phyloP scores from a whole-genome alignment of 2,888 invertebrate species.

The Folsomia manolachei region DNA sequence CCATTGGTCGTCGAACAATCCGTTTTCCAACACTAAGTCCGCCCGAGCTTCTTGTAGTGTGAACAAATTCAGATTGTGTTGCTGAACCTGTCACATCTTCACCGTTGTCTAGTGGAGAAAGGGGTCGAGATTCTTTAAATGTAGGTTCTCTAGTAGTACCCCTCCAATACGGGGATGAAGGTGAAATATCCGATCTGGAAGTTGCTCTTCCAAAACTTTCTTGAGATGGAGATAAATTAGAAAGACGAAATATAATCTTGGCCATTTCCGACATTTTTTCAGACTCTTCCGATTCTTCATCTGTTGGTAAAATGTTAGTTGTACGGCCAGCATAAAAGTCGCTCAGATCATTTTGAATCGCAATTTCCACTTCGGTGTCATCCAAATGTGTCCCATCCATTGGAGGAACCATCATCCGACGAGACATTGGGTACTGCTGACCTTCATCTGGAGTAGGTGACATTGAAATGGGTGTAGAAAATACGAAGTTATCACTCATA shows the following conservation, averaged over 20 bases:
- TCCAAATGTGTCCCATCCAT: background rate
- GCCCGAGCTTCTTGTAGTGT: background rate
- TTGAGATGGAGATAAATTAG: slow-evolving; percentile 25
- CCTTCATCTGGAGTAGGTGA: slow-evolving; percentile 21
- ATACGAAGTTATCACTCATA: slow-evolving; percentile 25
- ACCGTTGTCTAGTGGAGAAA: slow-evolving; percentile 32
- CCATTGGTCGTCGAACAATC: slow-evolving; percentile 20
- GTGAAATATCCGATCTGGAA: background rate
- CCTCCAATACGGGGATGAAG: background rate
- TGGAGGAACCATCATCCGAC: background rate
- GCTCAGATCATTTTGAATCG: too few species aligned
- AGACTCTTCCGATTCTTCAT: background rate
- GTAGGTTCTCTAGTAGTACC: slow-evolving; percentile 6
- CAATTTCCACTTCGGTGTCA: background rate
- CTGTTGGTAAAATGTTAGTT: background rate
- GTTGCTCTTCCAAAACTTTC: slow-evolving; percentile 1
- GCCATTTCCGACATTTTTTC: slow-evolving; percentile 43
- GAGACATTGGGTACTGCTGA: background rate
- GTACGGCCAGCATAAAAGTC: background rate
- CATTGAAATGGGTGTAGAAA: slow-evolving; percentile 30
- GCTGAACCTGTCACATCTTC: too few species aligned
- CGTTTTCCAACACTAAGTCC: slow-evolving; percentile 20
- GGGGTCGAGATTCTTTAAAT: slow-evolving; percentile 27
- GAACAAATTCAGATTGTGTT: background rate
- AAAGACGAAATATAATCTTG: slow-evolving; percentile 38